phyloP scores from a whole-genome alignment of 1,140 invertebrate genomes.

The Stenopsyche tienmushanensis region DNA sequence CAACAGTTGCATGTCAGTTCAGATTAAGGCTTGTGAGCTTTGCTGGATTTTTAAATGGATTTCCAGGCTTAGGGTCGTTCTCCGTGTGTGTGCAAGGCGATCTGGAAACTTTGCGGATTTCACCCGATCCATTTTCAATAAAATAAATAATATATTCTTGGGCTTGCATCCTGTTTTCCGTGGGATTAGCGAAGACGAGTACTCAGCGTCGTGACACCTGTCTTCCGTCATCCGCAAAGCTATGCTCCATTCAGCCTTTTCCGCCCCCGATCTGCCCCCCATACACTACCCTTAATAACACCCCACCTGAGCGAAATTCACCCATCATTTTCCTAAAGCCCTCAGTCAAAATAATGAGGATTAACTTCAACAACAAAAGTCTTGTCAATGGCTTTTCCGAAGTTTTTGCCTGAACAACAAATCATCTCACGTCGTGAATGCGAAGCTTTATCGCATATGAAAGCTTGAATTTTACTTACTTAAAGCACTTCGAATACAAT shows the following conservation, averaged over 20 bases:
- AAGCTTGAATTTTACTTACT: slow-evolving; percentile 20
- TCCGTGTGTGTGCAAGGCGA: slow-evolving; percentile 10
- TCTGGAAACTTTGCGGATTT: slow-evolving; percentile 10
- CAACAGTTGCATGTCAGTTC: slow-evolving; percentile 17
- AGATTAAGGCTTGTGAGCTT: slow-evolving; percentile 7
- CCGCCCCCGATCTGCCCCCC: not conserved
- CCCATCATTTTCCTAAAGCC: slow-evolving; percentile 11
- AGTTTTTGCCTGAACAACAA: slow-evolving; percentile 29
- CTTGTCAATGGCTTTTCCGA: slow-evolving; percentile 33
- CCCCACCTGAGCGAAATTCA: slow-evolving; percentile 7
- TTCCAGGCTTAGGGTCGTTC: slow-evolving; percentile 8
- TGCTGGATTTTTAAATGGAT: slow-evolving; percentile 25
- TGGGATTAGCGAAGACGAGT: slow-evolving; percentile 8
- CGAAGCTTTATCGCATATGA: slow-evolving; percentile 17
- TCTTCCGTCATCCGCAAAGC: slow-evolving; percentile 13
- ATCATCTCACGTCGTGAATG: slow-evolving; percentile 25
- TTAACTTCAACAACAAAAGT: slow-evolving; percentile 37
- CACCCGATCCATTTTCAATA: not conserved
- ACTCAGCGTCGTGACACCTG: slow-evolving; percentile 4
- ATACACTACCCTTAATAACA: not conserved
- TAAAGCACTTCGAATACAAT: slow-evolving; percentile 25
- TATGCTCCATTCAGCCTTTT: not conserved
- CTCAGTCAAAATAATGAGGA: slow-evolving; percentile 33
- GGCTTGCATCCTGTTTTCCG: not conserved
- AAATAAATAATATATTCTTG: too few species aligned